phyloP scores from a whole-genome alignment of 2,888 invertebrate species.

The Tetranychus truncatus region DNA sequence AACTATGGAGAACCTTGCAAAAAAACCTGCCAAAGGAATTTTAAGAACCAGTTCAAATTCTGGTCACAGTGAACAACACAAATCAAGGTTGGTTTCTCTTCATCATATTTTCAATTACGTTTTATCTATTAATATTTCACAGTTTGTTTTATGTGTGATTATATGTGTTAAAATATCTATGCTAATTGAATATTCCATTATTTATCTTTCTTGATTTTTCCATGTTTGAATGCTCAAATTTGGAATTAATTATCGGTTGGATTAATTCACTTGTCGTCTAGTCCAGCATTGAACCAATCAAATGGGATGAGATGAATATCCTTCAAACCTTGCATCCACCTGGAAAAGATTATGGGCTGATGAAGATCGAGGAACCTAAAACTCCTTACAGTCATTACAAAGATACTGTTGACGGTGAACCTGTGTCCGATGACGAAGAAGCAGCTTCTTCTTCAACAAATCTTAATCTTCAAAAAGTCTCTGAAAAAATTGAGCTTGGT shows the following conservation, averaged over 20 bases:
- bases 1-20: constrained; percentile 49
- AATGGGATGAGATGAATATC: constrained; percentile 98
- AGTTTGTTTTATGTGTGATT: too few relatives aligned
- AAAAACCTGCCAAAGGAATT: constrained; percentile 71
- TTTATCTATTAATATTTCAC: too few relatives aligned
- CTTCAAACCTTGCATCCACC: constrained; percentile 90
- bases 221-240: background rate
- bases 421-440: constrained; percentile 35
- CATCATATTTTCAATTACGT: too few relatives aligned
- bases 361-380: constrained; percentile 96
- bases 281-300: constrained; percentile 37
- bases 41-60: constrained; percentile 79
- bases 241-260: background rate
- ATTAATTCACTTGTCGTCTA: background rate
- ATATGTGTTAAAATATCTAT: too few relatives aligned
- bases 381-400: constrained; percentile 52
- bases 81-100: constrained; percentile 8
- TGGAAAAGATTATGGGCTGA: constrained; percentile 96
- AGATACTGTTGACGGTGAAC: constrained; percentile 34
- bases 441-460: constrained; percentile 35
- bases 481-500: background rate
- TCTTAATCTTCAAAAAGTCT: background rate
- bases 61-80: constrained; percentile 38
- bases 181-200: too few relatives aligned
- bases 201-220: background rate